Base-by-base conservation (phyloP, 2,888 invertebrate species). In the Azorinus chamasolen region DNA sequence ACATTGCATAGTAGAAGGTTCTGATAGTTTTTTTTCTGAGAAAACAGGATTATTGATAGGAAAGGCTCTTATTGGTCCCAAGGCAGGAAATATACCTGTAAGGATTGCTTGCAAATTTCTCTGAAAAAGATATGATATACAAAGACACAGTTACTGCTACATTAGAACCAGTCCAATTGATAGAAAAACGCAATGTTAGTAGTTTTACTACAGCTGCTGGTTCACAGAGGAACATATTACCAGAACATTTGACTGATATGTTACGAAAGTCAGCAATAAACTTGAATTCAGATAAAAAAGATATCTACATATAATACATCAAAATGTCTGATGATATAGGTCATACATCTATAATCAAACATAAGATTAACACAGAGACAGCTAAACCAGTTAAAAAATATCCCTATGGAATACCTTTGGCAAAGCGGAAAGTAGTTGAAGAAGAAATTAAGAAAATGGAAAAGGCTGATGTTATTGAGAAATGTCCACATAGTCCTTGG, bases 401-500 rank as follows among this genome's bases (percentile, higher is more conserved):
- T 39, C 63, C 72, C 5, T 57, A 68, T 18, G 37, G 72, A 46
- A 68, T 72, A 3, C 72, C 72, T 6, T 22, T 72, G 8, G 55
- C 64, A 10, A 72, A 72, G 55, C 37, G 68, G n/a, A 45, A 63
- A 27, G 63, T 68, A 43, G 68, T 64, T 18, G 59, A 68, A 48
- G 53, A 62, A 51, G 75, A 79, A 61, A 73, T 83, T 32, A 27
- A 69, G 37, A 59, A 72, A 39, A 74, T 77, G 73, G 54, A 41
- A 27, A 64, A 58, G 8, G 55, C 46, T 32, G 46, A 57, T 20
- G 37, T 66, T 48, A 57, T 55, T n/a, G 66, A 66, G 45, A 45
- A 54, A 25, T n/a, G n/a, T n/a, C 50, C 75, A 10, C 32, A 55
- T 2, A 79, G 77, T 68, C 79, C 79, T 5, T 83, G 83, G 77